Percentiles rank a stretch among this genome's conserved stretches.
These are phyloP conservation scores for Mionectes olivaceus DNA, from an alignment of 2,797 vertebrate species.

Conservation along the genomic window DNA sequence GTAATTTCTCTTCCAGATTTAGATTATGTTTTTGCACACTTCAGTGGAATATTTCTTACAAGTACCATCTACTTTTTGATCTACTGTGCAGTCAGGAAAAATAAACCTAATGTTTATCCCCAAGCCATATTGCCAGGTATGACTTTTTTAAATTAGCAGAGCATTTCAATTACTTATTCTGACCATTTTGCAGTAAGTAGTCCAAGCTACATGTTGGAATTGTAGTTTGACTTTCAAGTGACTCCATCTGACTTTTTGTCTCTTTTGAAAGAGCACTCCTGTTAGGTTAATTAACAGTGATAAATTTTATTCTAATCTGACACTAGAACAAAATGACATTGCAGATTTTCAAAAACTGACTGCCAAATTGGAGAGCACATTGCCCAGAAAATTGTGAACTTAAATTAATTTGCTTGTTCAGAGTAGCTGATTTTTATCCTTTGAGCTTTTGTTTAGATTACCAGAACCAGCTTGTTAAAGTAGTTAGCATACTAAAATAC, in stretches of 20 bases:
- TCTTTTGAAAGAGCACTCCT: background rate
- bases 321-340: background rate
- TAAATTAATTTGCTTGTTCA: background rate
- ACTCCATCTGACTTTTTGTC: background rate
- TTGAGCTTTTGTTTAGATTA: background rate
- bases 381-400: background rate
- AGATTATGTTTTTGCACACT: slow-evolving; percentile 89
- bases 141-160: background rate
- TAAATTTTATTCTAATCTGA: background rate
- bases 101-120: slow-evolving; percentile 86
- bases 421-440: background rate
- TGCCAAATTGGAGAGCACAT: background rate
- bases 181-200: background rate
- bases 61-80: slow-evolving; percentile 89
- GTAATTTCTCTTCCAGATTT: slow-evolving; percentile 81
- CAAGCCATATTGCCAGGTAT: slow-evolving; percentile 89
- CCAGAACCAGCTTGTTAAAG: background rate
- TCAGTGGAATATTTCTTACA: slow-evolving; percentile 87
- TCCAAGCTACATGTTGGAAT: background rate
- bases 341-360: background rate
- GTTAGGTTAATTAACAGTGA: background rate
- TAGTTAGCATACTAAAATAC: background rate
- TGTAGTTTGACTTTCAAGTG: background rate
- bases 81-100: slow-evolving; percentile 87
- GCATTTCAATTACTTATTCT: background rate